Percentiles rank a stretch among this genome's conserved stretches.
Conservation (phyloP, 2,113 vertebrate species). For the Holacanthus passer region DNA sequence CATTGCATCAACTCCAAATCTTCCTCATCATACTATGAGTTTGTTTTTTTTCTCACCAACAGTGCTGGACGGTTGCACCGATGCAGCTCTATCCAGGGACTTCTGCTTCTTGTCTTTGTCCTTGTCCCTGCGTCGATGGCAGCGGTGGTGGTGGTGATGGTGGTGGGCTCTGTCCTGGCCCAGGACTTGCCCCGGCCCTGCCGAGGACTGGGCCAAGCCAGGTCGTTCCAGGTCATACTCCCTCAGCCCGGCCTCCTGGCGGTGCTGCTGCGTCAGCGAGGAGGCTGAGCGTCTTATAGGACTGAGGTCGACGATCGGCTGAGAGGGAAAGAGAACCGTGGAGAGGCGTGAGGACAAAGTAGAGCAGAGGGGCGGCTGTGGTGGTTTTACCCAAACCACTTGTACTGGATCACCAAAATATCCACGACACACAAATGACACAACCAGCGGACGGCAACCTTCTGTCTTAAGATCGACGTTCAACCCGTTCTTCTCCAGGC, state of each 20-base stretch:
- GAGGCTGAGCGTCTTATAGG: constrained; percentile 95
- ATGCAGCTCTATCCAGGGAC: constrained; percentile 87
- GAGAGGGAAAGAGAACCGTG: constrained; percentile 31
- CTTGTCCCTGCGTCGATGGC: constrained; percentile 93
- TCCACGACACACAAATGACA: constrained; percentile 61
- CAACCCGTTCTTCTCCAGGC: constrained; percentile 48
- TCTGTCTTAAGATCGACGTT: constrained; percentile 39
- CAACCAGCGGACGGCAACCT: constrained; percentile 35
- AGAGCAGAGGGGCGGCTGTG: neutral
- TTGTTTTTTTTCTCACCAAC: constrained; percentile 79
- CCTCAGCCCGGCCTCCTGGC: constrained; percentile 84
- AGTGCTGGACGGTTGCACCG: constrained; percentile 83
- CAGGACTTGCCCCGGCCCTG: constrained; percentile 57
- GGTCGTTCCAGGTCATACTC: constrained; percentile 86
- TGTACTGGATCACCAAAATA: constrained; percentile 50
- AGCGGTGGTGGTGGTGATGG: constrained; percentile 87
- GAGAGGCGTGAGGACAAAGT: neutral
- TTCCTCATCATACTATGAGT: neutral
- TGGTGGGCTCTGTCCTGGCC: constrained; percentile 84
- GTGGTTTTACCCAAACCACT: constrained; percentile 39
- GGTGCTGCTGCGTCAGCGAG: constrained; percentile 89
- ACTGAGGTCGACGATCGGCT: constrained; percentile 92
- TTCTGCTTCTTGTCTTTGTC: constrained; percentile 93
- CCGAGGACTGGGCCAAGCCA: constrained; percentile 61
- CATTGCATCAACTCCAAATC: neutral